Conservation (phyloP, 2,113 vertebrate genomes). For the Zosterops pallidus region DNA sequence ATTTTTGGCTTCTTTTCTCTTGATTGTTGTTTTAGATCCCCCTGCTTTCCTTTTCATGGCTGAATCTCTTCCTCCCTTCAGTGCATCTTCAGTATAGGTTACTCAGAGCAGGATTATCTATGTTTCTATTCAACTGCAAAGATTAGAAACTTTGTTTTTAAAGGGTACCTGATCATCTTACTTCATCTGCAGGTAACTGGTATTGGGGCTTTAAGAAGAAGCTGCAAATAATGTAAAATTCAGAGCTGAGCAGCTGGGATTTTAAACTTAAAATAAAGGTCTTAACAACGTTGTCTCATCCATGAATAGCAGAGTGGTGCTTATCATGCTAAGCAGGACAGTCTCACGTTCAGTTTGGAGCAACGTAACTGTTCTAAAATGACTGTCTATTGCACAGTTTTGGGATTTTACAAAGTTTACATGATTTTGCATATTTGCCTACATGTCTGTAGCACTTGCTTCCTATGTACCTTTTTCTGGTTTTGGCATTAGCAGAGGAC, state of each 20-base stretch:
- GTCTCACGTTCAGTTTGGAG: neutral
- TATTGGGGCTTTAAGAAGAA: neutral
- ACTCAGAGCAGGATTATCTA: neutral
- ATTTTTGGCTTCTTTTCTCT: neutral
- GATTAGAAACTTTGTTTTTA: neutral
- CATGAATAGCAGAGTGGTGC: neutral
- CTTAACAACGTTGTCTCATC: neutral
- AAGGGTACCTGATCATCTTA: neutral
- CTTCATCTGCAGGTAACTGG: neutral
- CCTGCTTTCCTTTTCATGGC: neutral
- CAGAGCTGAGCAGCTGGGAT: neutral
- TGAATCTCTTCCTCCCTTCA: neutral
- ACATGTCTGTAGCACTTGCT: neutral
- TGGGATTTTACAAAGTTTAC: neutral
- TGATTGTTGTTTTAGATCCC: neutral
- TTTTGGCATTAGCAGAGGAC: neutral
- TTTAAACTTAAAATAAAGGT: neutral
- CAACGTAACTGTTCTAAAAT: neutral
- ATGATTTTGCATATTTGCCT: neutral
- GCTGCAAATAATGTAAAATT: neutral
- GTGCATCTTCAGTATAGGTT: neutral
- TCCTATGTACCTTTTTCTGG: neutral
- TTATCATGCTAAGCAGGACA: neutral
- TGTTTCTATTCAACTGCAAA: neutral
- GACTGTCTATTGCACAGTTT: neutral